Conservation (phyloP, 2,113 vertebrate species). For the Arenaria interpres region DNA sequence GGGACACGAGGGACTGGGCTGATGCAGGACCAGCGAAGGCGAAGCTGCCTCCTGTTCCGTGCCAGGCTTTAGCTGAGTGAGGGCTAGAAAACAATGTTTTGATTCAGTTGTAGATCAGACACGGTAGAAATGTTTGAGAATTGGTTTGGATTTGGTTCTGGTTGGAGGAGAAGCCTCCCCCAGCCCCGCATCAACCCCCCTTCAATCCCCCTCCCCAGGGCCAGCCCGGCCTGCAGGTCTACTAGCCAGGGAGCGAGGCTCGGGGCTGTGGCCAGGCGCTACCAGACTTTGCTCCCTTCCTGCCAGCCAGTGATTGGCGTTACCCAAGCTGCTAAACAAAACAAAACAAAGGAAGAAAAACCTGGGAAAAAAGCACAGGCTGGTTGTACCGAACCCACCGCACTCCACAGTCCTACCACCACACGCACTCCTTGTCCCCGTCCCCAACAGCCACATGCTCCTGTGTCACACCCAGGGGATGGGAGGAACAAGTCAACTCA, state of each 20-base stretch:
- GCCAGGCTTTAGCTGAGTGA: neutral
- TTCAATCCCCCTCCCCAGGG: neutral
- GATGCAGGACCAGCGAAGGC: rapidly evolving
- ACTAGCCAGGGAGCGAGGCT: rapidly evolving
- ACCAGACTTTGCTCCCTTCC: neutral
- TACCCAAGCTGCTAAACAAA: neutral
- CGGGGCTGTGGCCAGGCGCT: rapidly evolving
- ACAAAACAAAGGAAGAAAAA: neutral
- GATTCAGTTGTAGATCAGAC: neutral
- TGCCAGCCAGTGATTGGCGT: neutral
- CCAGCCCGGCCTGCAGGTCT: neutral
- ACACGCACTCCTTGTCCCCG: rapidly evolving
- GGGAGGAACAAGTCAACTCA: neutral
- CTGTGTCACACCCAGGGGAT: neutral
- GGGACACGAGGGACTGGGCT: neutral
- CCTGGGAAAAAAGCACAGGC: neutral
- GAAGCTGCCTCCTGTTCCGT: neutral
- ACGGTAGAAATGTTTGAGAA: neutral
- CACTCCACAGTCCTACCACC: neutral
- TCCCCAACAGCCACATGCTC: neutral
- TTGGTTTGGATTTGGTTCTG: neutral
- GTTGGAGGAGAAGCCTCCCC: neutral
- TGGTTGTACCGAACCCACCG: neutral
- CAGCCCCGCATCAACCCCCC: no score
- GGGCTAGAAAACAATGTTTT: neutral